Evolutionary conservation across 2,113 vertebrate species (phyloP).

Genomic region (Semnornis frantzii): DNA sequence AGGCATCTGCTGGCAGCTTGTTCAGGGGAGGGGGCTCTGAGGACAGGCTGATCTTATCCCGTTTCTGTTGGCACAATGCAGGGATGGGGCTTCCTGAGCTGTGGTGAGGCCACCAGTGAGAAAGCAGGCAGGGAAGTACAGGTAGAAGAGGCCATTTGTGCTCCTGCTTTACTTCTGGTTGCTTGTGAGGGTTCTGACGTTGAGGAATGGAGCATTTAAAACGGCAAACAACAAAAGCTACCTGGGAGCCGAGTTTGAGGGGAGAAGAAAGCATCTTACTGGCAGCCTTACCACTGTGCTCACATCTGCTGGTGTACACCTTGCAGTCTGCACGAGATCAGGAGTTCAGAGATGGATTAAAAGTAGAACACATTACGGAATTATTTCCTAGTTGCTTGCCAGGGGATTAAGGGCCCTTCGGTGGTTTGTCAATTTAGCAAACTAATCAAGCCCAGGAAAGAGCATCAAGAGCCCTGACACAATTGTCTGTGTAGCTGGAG

Average conservation of each 20-base stretch:
- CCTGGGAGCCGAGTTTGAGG: not conserved
- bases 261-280: not conserved
- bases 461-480: not conserved
- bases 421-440: not conserved
- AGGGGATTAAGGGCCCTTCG: not conserved
- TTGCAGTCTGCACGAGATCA: not conserved
- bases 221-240: not conserved
- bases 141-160: not conserved
- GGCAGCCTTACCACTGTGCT: not conserved
- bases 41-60: not conserved
- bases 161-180: not conserved
- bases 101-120: not conserved
- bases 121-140: not conserved
- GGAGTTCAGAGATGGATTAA: not conserved
- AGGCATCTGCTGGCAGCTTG: conserved; percentile 24
- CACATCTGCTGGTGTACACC: not conserved
- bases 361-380: not conserved
- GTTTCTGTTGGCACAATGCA: not conserved
- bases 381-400: not conserved
- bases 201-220: not conserved
- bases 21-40: not conserved
- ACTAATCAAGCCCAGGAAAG: not conserved
- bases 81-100: not conserved
- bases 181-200: not conserved
- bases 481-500: not conserved